Evolutionary conservation across 2,113 vertebrate genomes (phyloP).

Genomic region (Synchiropus splendidus): DNA sequence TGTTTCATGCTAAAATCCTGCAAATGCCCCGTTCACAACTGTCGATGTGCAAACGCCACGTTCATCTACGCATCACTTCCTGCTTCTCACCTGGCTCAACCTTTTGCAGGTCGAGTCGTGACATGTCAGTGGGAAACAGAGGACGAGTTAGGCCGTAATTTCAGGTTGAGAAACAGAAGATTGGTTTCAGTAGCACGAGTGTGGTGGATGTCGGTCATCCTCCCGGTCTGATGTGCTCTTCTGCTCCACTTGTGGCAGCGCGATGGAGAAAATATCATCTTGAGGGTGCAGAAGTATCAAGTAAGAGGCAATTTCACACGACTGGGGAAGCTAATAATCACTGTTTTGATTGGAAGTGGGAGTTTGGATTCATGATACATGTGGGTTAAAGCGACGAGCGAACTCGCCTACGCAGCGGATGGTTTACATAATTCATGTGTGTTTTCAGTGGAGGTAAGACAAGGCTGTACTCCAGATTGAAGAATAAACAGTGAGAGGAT

Average conservation of each 20-base stretch:
- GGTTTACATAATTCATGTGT: constrained; percentile 25
- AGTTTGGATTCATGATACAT: constrained; percentile 51
- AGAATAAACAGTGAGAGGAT: not conserved
- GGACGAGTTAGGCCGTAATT: not conserved
- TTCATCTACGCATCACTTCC: constrained; percentile 27
- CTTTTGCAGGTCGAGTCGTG: no score
- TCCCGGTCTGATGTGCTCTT: constrained; percentile 9
- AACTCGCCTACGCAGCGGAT: constrained; percentile 13
- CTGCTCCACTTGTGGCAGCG: constrained; percentile 3
- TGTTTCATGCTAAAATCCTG: constrained; percentile 16
- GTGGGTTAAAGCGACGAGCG: constrained; percentile 41
- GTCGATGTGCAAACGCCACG: constrained; percentile 26
- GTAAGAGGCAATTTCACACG: constrained; percentile 38
- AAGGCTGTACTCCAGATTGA: no score
- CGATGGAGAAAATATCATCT: constrained; percentile 17
- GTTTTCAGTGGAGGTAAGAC: constrained; percentile 3
- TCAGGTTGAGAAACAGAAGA: not conserved
- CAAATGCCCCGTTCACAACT: constrained; percentile 3
- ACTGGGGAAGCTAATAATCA: constrained; percentile 42
- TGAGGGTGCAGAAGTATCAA: constrained; percentile 26
- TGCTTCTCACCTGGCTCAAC: not conserved
- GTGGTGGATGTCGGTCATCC: constrained; percentile 2
- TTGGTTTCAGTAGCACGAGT: constrained; percentile 14
- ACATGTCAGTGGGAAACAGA: not conserved
- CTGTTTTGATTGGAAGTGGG: constrained; percentile 34